phyloP scores from a whole-genome alignment of 2,797 vertebrate species.

The Xerus rutilus region DNA sequence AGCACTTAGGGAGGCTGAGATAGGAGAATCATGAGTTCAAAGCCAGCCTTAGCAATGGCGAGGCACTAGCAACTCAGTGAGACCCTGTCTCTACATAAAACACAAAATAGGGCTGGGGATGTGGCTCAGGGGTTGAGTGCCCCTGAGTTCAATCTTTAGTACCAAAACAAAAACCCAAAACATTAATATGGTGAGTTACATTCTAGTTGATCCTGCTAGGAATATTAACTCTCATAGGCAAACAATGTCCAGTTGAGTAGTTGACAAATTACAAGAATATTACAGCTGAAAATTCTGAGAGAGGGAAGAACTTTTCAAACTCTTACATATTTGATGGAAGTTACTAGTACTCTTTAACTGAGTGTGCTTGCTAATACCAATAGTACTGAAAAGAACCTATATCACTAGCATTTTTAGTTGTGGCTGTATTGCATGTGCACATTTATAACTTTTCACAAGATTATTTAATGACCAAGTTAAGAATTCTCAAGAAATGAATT shows the following conservation, averaged over 20 bases:
- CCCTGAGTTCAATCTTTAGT: too few species aligned
- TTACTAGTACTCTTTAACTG: neutral
- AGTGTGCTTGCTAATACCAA: slow-evolving; percentile 24
- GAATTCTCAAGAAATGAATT: slow-evolving; percentile 4
- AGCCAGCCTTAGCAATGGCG: too few species aligned
- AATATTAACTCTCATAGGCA: slow-evolving; percentile 50
- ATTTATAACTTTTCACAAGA: slow-evolving; percentile 1
- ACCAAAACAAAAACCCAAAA: too few species aligned
- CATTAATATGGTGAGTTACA: slow-evolving; percentile 1
- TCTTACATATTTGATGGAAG: slow-evolving; percentile 25
- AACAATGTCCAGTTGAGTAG: neutral
- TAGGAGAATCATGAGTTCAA: too few species aligned
- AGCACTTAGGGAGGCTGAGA: too few species aligned
- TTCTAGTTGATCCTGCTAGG: neutral
- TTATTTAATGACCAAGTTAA: slow-evolving; percentile 50
- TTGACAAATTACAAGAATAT: slow-evolving; percentile 14
- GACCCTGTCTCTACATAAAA: too few species aligned
- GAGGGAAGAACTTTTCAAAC: slow-evolving; percentile 34
- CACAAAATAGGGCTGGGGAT: too few species aligned
- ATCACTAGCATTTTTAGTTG: slow-evolving; percentile 8
- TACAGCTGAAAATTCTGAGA: slow-evolving; percentile 42
- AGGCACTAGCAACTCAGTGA: too few species aligned
- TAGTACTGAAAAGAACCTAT: slow-evolving; percentile 26
- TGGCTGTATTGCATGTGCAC: neutral
- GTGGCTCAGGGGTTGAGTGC: too few species aligned